A percentile compares a stretch with the other conserved stretches of the same genome.
Evolutionary conservation across 2,888 invertebrate genomes (phyloP).

Genomic region (Stenchaetothrips biformis): DNA sequence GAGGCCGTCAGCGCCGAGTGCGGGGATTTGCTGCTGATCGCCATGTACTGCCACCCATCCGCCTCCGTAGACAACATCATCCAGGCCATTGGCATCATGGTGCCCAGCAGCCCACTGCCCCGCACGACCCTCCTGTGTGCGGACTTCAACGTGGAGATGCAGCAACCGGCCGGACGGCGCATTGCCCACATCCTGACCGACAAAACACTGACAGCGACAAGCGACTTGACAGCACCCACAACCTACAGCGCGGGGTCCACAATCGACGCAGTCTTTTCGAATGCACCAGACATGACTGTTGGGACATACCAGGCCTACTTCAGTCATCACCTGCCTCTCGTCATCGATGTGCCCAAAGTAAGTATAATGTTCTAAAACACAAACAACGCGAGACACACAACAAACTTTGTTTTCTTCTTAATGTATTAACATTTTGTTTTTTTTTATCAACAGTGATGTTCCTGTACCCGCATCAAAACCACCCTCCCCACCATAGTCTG

Average conservation of each 20-base stretch:
- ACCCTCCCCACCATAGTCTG: too few species aligned
- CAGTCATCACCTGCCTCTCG: too few species aligned
- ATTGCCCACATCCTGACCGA: background rate
- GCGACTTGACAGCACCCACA: background rate
- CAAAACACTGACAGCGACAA: background rate
- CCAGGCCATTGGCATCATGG: background rate
- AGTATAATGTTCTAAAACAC: too few species aligned
- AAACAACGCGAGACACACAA: background rate
- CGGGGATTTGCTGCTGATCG: background rate
- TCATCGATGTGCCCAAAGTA: background rate
- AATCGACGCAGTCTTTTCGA: background rate
- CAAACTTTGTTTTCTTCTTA: background rate
- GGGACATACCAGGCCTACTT: background rate
- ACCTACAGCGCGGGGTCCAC: background rate
- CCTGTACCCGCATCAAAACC: too few species aligned
- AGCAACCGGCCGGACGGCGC: background rate
- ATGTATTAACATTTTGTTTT: too few species aligned
- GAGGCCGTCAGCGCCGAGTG: background rate
- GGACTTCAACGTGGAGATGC: background rate
- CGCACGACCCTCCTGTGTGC: background rate
- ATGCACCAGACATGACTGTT: background rate
- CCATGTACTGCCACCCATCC: background rate
- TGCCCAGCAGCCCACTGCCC: background rate
- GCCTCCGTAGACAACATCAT: background rate
- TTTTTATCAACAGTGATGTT: too few species aligned